Conservation (phyloP, 2,113 vertebrate species). For the Syngnathus floridae region DNA sequence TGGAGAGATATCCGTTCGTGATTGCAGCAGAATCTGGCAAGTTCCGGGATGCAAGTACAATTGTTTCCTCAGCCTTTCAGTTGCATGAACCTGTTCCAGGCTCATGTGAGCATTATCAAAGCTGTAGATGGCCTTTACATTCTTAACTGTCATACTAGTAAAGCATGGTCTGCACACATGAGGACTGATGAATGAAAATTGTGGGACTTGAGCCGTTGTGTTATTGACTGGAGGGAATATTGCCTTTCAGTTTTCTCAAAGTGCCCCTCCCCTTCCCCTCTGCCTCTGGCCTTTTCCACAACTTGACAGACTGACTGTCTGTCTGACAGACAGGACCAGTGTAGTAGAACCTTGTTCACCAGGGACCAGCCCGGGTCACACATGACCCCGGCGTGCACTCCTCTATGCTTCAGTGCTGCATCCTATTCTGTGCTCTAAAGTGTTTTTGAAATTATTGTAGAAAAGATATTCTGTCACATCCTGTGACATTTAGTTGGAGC, state of each 20-base stretch:
- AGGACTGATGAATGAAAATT: too few species aligned
- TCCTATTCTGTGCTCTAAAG: constrained; percentile 22
- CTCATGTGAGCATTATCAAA: background rate
- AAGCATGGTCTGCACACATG: too few species aligned
- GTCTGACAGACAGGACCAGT: constrained; percentile 58
- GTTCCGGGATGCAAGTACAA: background rate
- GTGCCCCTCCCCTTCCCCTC: constrained; percentile 22
- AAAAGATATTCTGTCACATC: constrained; percentile 38
- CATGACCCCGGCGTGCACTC: constrained; percentile 47
- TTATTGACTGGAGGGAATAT: constrained; percentile 56
- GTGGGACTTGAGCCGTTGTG: constrained; percentile 33
- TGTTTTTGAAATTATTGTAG: constrained; percentile 39
- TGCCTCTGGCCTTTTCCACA: constrained; percentile 9
- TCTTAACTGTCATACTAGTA: too few species aligned
- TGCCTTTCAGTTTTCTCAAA: background rate
- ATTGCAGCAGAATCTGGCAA: background rate
- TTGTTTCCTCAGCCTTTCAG: background rate
- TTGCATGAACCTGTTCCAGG: background rate
- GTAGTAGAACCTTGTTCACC: constrained; percentile 64
- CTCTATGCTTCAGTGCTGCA: constrained; percentile 22
- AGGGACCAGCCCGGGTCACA: constrained; percentile 50
- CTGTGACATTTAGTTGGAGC: constrained; percentile 33
- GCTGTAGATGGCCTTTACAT: too few species aligned
- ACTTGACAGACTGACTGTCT: constrained; percentile 37
- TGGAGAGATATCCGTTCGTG: constrained; percentile 25